Evolutionary conservation across 2,113 vertebrate species (phyloP).

Genomic region (Bostrychus sinensis): DNA sequence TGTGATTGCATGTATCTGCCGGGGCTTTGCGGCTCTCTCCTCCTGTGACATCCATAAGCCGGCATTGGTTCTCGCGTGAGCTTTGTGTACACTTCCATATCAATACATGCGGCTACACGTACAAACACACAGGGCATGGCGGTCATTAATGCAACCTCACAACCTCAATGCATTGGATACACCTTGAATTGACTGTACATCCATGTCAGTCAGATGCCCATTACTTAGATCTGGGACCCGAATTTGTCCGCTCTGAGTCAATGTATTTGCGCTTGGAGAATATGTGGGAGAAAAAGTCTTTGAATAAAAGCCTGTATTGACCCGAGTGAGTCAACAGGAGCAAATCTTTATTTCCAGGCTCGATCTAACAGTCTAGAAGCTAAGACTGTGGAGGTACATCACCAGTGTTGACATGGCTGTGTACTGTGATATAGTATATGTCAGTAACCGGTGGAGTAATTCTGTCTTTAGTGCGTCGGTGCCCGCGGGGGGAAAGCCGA

Average conservation of each 20-base stretch:
- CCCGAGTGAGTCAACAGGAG: slow-evolving; percentile 47
- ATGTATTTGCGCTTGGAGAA: slow-evolving; percentile 53
- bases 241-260: slow-evolving; percentile 43
- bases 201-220: slow-evolving; percentile 32
- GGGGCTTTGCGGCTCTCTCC: slow-evolving; percentile 13
- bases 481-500: slow-evolving; percentile 62
- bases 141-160: slow-evolving; percentile 64
- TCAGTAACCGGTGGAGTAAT: slow-evolving; percentile 48
- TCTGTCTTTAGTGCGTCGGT: slow-evolving; percentile 27
- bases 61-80: slow-evolving; percentile 13
- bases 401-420: slow-evolving; percentile 33
- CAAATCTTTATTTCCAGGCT: slow-evolving; percentile 37
- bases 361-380: slow-evolving; percentile 20
- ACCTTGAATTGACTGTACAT: slow-evolving; percentile 42
- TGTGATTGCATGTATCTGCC: slow-evolving; percentile 14
- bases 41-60: not conserved
- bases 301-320: slow-evolving; percentile 57
- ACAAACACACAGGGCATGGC: not conserved
- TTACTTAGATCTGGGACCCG: slow-evolving; percentile 2
- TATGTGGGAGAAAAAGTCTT: slow-evolving; percentile 37
- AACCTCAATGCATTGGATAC: slow-evolving; percentile 21
- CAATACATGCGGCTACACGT: slow-evolving; percentile 8
- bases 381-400: slow-evolving; percentile 15
- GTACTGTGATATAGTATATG: slow-evolving; percentile 46
- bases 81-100: slow-evolving; percentile 13